A percentile compares a stretch with the other conserved stretches of the same genome.
phyloP scores from a whole-genome alignment of 2,113 vertebrate species.

The Okapia johnstoni region DNA sequence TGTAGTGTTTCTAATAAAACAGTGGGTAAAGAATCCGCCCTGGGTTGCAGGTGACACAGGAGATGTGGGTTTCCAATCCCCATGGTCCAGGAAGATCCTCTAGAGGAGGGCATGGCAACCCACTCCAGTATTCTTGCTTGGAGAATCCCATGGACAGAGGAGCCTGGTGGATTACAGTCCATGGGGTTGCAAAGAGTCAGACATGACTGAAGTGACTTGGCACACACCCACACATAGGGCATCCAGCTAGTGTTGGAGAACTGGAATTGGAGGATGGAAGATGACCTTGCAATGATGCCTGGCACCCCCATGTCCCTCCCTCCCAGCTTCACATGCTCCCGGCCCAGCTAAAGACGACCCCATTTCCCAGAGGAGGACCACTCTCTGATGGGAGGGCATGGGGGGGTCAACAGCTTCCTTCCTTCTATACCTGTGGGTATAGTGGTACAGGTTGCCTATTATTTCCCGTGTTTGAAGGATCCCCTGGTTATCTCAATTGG shows the following conservation, averaged over 20 bases:
- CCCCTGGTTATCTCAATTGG: background rate
- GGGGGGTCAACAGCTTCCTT: background rate
- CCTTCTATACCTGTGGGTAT: background rate
- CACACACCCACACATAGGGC: background rate
- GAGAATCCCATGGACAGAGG: background rate
- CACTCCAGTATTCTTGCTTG: background rate
- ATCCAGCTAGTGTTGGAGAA: background rate
- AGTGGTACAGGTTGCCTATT: background rate
- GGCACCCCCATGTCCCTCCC: background rate
- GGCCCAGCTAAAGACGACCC: background rate
- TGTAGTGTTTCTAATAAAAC: background rate
- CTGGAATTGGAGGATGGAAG: background rate
- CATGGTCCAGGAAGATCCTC: background rate
- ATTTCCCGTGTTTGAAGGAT: background rate
- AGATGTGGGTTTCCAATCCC: background rate
- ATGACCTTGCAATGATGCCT: background rate
- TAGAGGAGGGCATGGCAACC: background rate
- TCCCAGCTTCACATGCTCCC: background rate
- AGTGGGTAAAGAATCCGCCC: background rate
- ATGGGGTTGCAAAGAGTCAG: background rate
- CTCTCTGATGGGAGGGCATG: background rate
- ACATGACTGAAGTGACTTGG: background rate
- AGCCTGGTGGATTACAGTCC: background rate
- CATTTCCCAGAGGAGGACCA: background rate
- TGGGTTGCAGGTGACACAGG: background rate